Base-by-base conservation (phyloP, 2,888 invertebrate species). In the Ophraella communa region DNA sequence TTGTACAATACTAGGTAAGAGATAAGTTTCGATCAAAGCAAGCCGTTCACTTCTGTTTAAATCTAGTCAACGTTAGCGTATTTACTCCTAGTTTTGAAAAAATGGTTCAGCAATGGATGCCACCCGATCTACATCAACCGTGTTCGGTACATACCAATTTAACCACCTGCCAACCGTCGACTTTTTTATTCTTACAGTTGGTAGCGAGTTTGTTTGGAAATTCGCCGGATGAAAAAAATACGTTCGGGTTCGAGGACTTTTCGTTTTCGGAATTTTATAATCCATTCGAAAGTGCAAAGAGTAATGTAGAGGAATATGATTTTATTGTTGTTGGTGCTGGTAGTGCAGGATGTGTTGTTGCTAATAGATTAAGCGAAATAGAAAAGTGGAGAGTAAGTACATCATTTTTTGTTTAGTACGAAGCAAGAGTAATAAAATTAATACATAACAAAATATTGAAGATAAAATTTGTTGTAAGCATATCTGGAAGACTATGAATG, bases 301-400 rank as follows among this genome's bases (percentile, higher is more conserved):
- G 27, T 11, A 24, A 59, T 3, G 39, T 23, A 14, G 51, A 73
- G 64, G 54, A 71, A 74, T 44, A 82, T 74, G 89, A 88, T 73
- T 91, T 88, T 70, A 86, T 88, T 60, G 81, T 88, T 55, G 85
- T 89, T 35, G 89, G 89, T 17, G 89, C 87, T 0, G 90, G 90
- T 1, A 89, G 88, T 4, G 89, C 89, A 0, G 90, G 89, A 0
- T 89, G 89, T 75, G 89, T 89, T 24, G 75, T 89, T 17, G 89
- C 89, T 0, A 89, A 87, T 78, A 83, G 89, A 11, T 79, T 89
- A 1, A 84, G 88, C 2, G 89, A 89, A 83, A 83, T 87, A 0
- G 83, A 85, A 60, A 81, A 85, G 69, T 88, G 88, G 88, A 86
- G 82, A 83, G 87, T 87, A 70, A 81, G 84, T 78, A 7, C 2